Conservation (phyloP, 2,113 vertebrate genomes). For the Empidonax traillii region DNA sequence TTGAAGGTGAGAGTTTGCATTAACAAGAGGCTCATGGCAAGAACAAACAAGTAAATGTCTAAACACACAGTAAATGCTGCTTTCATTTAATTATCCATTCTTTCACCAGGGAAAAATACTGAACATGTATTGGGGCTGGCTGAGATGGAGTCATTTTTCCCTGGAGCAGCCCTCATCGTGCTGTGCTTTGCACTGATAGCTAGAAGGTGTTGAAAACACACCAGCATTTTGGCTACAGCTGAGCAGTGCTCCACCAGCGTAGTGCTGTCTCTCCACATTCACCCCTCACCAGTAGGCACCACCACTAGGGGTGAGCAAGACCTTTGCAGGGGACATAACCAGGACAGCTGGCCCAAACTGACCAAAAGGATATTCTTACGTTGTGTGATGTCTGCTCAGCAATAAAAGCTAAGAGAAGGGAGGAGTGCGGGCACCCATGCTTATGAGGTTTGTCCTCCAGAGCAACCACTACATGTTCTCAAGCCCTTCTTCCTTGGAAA, state of each 20-base stretch:
- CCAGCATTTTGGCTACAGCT: background rate
- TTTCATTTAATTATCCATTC: background rate
- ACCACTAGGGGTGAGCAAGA: accelerated
- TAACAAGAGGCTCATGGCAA: background rate
- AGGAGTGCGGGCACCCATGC: background rate
- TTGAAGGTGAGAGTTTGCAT: background rate
- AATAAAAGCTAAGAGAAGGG: background rate
- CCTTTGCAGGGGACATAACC: background rate
- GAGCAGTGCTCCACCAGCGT: background rate
- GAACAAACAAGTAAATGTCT: background rate
- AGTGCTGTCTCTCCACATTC: background rate
- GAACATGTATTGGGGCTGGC: background rate
- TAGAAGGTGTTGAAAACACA: background rate
- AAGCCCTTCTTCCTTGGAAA: background rate
- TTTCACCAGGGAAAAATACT: background rate
- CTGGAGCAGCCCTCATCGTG: background rate
- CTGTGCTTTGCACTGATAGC: background rate
- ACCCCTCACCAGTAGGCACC: background rate
- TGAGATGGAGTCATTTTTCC: background rate
- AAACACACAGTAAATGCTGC: background rate
- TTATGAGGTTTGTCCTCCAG: background rate
- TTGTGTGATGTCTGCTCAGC: background rate
- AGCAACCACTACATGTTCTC: background rate
- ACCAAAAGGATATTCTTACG: background rate
- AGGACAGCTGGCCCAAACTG: background rate